Evolutionary conservation across 2,113 vertebrate species (phyloP), one percentile per base, ranked within the genome.

Genomic region (Cottus gobio): DNA sequence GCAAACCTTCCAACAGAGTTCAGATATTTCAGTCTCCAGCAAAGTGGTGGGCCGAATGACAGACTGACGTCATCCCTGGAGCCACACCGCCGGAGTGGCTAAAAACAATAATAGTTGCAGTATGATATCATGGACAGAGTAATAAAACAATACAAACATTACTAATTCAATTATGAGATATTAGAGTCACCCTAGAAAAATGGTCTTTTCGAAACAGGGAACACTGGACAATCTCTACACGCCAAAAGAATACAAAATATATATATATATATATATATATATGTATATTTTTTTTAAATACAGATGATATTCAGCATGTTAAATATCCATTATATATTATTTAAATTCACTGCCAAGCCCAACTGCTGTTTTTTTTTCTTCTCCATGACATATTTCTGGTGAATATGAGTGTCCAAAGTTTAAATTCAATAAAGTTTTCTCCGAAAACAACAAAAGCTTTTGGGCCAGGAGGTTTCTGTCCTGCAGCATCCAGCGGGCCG

Each of bases 361-460:
- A 30, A 30, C 50, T 74, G n/a, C 42, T 65, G 28, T 69, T 52
- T 52, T 52, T 24, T 69, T 22, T 26, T 30, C 12, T 26, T 30
- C 12, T 24, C 24, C 15, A 60, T 34, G 13, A 42, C 28, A 61
- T n/a, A 42, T 64, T 20, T 39, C 50, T 39, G 34, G 31, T 60
- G 56, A 46, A 52, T 64, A 18, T 54, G 6, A 71, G 18, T 71
- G 37, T 67, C 6, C 54, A 34, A 18, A 44, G 56, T 66, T 46
- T 36, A 3, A 37, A 10, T 70, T 28, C 46, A 71, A 50, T 31
- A 63, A 22, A 75, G 30, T 58, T 71, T 58, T 31, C 12, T 46
- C 52, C 7, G 11, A 69, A 80, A 85, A 71, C 66, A 84, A 69
- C 56, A 73, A 71, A 75, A 50, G 16, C 22, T 61, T 81, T 63